Evolutionary conservation across 2,888 invertebrate genomes (phyloP).

Genomic region (Caenorhabditis sp.): DNA sequence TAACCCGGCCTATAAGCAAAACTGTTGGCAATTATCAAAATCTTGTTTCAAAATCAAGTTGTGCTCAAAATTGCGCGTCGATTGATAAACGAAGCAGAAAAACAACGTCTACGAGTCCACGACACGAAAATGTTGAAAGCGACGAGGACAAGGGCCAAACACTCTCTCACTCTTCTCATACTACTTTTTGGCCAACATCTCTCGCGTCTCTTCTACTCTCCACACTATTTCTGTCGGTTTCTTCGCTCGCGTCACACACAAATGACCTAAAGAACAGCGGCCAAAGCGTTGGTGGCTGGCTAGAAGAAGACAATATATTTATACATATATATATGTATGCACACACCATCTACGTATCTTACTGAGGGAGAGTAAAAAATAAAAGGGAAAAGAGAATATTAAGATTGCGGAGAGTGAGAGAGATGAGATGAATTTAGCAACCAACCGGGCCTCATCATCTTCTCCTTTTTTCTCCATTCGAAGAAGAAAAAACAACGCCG

Average conservation of each 20-base stretch:
- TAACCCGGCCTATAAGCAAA: too few relatives aligned
- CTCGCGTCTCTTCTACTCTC: too few relatives aligned
- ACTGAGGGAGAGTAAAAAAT: neutral
- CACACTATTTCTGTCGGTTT: neutral
- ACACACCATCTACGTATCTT: neutral
- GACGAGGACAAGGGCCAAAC: neutral
- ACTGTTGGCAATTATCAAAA: too few relatives aligned
- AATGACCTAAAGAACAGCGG: neutral
- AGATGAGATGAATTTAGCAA: too few relatives aligned
- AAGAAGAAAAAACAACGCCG: too few relatives aligned
- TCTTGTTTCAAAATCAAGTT: too few relatives aligned
- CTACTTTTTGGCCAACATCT: too few relatives aligned
- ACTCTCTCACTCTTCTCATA: too few relatives aligned
- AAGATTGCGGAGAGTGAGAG: too few relatives aligned
- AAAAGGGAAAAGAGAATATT: too few relatives aligned
- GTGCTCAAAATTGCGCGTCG: neutral
- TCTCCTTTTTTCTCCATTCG: neutral
- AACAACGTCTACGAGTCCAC: too few relatives aligned
- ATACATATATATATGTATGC: too few relatives aligned
- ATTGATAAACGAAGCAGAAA: neutral
- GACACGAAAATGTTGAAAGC: neutral
- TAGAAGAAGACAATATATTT: neutral
- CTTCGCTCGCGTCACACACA: neutral
- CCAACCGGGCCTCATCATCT: conserved; percentile 5
- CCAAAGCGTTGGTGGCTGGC: neutral